A percentile compares a stretch with the other conserved stretches of the same genome.
phyloP scores from a whole-genome alignment of 2,888 invertebrate species.

The Heliothis peltigera region DNA sequence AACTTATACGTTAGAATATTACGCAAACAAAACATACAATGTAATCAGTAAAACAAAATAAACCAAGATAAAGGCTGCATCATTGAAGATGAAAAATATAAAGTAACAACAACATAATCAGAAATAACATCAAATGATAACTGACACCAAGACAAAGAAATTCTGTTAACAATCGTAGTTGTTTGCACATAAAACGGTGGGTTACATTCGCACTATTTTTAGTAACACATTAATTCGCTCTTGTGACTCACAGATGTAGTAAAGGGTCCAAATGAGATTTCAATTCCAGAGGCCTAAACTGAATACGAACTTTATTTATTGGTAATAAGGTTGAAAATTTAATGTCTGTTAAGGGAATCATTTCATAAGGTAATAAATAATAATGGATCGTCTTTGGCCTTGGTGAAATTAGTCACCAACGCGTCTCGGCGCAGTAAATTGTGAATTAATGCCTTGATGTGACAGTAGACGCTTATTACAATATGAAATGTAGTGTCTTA shows the following conservation, averaged over 20 bases:
- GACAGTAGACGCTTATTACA: slow-evolving; percentile 66
- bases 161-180: slow-evolving; percentile 62
- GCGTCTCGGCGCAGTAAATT: slow-evolving; percentile 69
- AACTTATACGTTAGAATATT: slow-evolving; percentile 13
- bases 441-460: slow-evolving; percentile 72
- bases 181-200: slow-evolving; percentile 65
- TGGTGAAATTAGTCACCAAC: slow-evolving; percentile 85
- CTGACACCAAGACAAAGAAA: slow-evolving; percentile 59
- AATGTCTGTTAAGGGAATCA: slow-evolving; percentile 62
- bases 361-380: slow-evolving; percentile 87
- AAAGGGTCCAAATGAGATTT: slow-evolving; percentile 80
- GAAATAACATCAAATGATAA: slow-evolving; percentile 38
- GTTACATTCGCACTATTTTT: slow-evolving; percentile 77
- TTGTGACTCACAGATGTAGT: slow-evolving; percentile 79
- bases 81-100: slow-evolving; percentile 2
- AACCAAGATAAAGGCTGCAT: slow-evolving; percentile 6
- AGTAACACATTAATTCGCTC: slow-evolving; percentile 77
- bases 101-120: neutral
- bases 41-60: slow-evolving; percentile 16
- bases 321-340: slow-evolving; percentile 68
- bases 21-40: slow-evolving; percentile 13
- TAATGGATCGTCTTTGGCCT: slow-evolving; percentile 87
- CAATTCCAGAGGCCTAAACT: slow-evolving; percentile 56
- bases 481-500: slow-evolving; percentile 57
- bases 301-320: slow-evolving; percentile 68